Evolutionary conservation across 1,140 invertebrate species (phyloP), one percentile per base, ranked within the genome.

Genomic region (Danaus plexippus): DNA sequence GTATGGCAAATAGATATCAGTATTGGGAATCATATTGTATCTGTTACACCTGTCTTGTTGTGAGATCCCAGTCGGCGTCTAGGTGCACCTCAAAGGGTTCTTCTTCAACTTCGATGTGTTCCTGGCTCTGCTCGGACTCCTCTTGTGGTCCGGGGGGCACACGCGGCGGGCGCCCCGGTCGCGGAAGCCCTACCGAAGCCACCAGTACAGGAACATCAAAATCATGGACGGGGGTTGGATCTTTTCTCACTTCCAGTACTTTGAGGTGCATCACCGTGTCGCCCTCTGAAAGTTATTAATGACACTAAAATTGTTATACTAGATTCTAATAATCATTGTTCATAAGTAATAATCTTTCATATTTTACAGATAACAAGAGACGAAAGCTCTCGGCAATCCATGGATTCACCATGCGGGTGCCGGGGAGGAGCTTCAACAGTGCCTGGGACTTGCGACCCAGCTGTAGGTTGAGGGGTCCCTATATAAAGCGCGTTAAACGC

Each of bases 121-220:
- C 67, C 18, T 70, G 67, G 50, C 59, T 66, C 47, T 68, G 46
- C 45, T 73, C 63, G 7, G 65, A 18, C 15, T 70, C 66, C 43
- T 75, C 71, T 0, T 64, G 63, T 0, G 66, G 69, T 0, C 62
- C 51, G 8, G 15, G 15, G 15, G 15, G 15, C 15, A 56, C 51
- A 1, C 70, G 54, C 0, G 54, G 67, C 0, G 71, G 71, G 3
- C 69, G 53, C 1, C 78, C 77, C 0, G 77, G 61, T 61, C 84
- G 64, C 87, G 89, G 74, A 88, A 90, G 54, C 80, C 75, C 81
- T 89, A 89, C 75, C 81, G 76, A 74, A 69, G 90, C 89, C 44
- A 94, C 88, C 69, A 97, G 92, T 41, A 98, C 91, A 0, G 97
- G 97, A 2, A 98, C 97, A 86, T 97, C 94, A 82, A 96, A 94